Percentiles rank a stretch among this genome's conserved stretches.
phyloP scores from a whole-genome alignment of 2,888 invertebrate genomes.

The Agonopterix alstromeriana region DNA sequence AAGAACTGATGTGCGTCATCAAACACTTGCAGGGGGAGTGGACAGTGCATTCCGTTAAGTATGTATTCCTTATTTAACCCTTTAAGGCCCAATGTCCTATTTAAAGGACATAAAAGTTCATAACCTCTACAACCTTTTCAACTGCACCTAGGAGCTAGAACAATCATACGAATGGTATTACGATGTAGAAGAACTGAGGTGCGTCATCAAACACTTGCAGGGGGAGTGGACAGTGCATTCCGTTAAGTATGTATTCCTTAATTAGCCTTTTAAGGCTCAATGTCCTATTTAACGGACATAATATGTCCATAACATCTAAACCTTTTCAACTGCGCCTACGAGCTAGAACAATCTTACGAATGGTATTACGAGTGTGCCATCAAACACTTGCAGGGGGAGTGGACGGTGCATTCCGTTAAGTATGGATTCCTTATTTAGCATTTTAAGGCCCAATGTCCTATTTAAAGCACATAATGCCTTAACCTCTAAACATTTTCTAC shows the following conservation, averaged over 20 bases:
- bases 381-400: conserved; percentile 82
- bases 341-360: conserved; percentile 51
- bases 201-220: conserved; percentile 82
- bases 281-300: no score
- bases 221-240: conserved; percentile 83
- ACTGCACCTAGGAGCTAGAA: conserved; percentile 79
- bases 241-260: conserved; percentile 81
- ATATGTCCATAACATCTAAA: no score
- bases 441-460: no score
- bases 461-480: no score
- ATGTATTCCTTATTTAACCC: conserved; percentile 29
- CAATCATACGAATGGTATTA: conserved; percentile 74
- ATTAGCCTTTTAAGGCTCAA: no score
- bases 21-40: conserved; percentile 84
- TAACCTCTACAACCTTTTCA: conserved; percentile 90
- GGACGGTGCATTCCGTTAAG: conserved; percentile 86
- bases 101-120: no score
- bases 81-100: no score
- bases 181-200: conserved; percentile 73
- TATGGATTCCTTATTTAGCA: conserved; percentile 47
- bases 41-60: conserved; percentile 85
- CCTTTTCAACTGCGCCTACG: conserved; percentile 86
- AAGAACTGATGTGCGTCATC: conserved; percentile 78
- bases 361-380: conserved; percentile 80
- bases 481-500: conserved; percentile 88